Conservation (phyloP, 1,140 invertebrate species). For the Colletes latitarsis region DNA sequence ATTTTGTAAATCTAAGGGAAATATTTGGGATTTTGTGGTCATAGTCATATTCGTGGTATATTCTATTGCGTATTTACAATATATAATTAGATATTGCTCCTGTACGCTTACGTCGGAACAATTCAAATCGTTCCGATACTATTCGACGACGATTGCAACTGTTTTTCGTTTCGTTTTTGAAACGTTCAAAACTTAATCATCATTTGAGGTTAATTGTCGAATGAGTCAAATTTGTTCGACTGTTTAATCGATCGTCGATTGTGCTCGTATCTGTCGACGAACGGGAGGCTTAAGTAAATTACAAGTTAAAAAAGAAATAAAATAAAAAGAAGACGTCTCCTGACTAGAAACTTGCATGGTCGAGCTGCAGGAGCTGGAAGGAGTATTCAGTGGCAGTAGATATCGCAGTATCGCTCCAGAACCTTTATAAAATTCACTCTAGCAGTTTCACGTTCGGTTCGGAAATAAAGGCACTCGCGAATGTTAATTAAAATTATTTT, state of each 20-base stretch:
- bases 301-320: conserved; percentile 39
- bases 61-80: not conserved
- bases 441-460: conserved; percentile 19
- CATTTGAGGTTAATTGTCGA: not conserved
- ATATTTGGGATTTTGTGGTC: not conserved
- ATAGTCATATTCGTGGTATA: not conserved
- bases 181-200: not conserved
- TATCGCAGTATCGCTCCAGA: conserved; percentile 40
- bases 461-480: conserved; percentile 40
- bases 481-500: conserved; percentile 19
- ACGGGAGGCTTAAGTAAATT: conserved; percentile 59
- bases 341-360: conserved; percentile 80
- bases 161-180: not conserved
- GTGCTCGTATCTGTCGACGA: conserved; percentile 45
- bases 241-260: conserved; percentile 1
- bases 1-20: not conserved
- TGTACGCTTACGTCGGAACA: not conserved
- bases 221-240: conserved; percentile 14
- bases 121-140: not conserved
- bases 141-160: not conserved
- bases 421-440: conserved; percentile 23
- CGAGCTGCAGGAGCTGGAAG: conserved; percentile 77
- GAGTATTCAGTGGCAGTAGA: conserved; percentile 77
- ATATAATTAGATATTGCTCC: not conserved
- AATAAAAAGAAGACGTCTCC: conserved; percentile 72